phyloP scores from a whole-genome alignment of 1,140 invertebrate genomes.

The Ditylenchus dipsaci region DNA sequence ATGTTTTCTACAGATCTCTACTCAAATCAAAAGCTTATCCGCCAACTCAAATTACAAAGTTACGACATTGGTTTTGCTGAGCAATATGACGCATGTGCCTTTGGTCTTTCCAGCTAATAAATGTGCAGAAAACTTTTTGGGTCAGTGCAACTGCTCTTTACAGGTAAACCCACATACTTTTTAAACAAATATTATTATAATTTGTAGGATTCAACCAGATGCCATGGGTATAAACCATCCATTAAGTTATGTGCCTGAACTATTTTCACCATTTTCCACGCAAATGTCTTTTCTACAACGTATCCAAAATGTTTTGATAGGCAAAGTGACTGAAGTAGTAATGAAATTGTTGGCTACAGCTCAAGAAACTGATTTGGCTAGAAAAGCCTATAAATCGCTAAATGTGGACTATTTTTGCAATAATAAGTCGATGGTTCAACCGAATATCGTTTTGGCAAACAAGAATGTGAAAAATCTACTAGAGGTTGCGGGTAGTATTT shows the following conservation, averaged over 20 bases:
- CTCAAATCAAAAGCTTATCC: constrained; percentile 17
- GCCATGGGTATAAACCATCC: constrained; percentile 42
- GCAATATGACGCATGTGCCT: constrained; percentile 50
- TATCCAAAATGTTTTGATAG: constrained; percentile 40
- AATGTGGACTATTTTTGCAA: too few species aligned
- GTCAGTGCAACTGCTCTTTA: constrained; percentile 40
- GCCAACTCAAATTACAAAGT: constrained; percentile 15
- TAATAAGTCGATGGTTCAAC: background rate
- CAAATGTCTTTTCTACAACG: constrained; percentile 37
- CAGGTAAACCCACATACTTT: too few species aligned
- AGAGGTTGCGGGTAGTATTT: constrained; percentile 5
- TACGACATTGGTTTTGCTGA: constrained; percentile 48
- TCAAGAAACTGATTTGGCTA: constrained; percentile 14
- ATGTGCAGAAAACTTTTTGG: constrained; percentile 31
- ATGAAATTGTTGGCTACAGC: constrained; percentile 23
- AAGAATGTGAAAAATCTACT: constrained; percentile 7
- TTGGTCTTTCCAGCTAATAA: constrained; percentile 36
- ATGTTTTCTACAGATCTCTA: constrained; percentile 19
- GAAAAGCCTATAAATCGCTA: background rate
- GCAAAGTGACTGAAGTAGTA: constrained; percentile 16
- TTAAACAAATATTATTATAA: background rate
- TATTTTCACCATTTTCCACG: constrained; percentile 42
- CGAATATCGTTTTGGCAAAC: background rate
- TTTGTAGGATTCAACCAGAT: constrained; percentile 37
- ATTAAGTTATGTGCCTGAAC: constrained; percentile 51